phyloP scores from a whole-genome alignment of 2,113 vertebrate species.

The Platichthys flesus region DNA sequence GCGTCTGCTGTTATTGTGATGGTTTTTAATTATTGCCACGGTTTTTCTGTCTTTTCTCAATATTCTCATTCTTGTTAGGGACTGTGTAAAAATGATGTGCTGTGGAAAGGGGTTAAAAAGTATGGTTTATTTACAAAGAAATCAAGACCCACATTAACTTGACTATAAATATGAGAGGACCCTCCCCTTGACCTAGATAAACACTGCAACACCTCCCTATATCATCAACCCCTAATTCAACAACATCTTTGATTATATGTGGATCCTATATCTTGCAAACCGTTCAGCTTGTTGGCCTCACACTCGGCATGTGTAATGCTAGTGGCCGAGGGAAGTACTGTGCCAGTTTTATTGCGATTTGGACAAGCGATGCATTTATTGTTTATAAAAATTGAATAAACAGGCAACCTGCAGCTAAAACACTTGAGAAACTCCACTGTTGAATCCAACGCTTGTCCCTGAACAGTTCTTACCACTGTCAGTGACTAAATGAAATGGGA shows the following conservation, averaged over 20 bases:
- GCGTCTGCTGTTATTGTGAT: slow-evolving; percentile 20
- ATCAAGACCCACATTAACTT: neutral
- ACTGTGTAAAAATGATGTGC: neutral
- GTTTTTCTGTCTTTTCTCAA: neutral
- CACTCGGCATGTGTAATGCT: no score
- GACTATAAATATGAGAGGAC: neutral
- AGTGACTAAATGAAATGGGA: neutral
- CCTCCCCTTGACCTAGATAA: neutral
- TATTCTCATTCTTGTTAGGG: neutral
- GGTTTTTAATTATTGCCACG: slow-evolving; percentile 22
- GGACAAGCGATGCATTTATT: no score
- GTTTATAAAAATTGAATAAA: no score
- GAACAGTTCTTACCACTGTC: neutral
- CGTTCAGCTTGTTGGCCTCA: no score
- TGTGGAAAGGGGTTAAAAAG: neutral
- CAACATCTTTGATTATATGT: neutral
- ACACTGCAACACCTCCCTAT: neutral
- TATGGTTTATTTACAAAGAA: neutral
- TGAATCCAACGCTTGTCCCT: no score
- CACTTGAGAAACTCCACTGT: no score
- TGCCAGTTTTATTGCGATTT: no score
- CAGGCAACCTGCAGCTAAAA: no score
- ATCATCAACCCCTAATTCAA: no score
- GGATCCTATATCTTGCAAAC: no score
- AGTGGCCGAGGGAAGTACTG: no score